Percentiles rank a stretch among this genome's conserved stretches.
phyloP scores from a whole-genome alignment of 2,797 vertebrate genomes.

The Amblyraja radiata region DNA sequence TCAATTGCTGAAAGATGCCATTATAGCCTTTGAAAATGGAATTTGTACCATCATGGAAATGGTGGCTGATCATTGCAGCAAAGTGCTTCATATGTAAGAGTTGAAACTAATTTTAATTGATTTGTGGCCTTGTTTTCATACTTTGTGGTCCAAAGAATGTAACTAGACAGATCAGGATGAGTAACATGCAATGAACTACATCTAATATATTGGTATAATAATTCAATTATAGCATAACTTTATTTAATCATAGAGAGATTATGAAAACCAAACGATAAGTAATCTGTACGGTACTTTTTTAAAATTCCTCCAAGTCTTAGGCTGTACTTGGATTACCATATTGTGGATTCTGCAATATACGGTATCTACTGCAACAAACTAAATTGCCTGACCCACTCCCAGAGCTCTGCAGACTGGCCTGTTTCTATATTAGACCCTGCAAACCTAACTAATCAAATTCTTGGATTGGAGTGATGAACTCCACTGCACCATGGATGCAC shows the following conservation, averaged over 20 bases:
- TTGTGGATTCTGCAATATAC: not conserved
- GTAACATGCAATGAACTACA: not conserved
- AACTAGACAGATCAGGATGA: not conserved
- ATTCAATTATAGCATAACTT: not conserved
- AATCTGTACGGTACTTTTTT: not conserved
- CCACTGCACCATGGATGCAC: too few species aligned
- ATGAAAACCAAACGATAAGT: not conserved
- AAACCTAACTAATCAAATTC: too few species aligned
- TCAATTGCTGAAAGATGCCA: not conserved
- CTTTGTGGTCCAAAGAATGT: not conserved
- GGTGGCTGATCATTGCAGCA: too few species aligned
- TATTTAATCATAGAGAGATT: not conserved
- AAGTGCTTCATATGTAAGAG: not conserved
- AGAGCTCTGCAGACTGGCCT: too few species aligned
- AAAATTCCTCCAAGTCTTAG: not conserved
- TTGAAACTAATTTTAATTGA: not conserved
- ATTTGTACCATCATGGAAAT: not conserved
- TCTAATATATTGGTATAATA: not conserved
- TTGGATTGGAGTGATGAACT: too few species aligned
- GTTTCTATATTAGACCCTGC: too few species aligned
- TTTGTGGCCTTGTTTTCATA: not conserved
- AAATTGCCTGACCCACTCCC: too few species aligned
- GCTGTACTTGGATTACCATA: not conserved
- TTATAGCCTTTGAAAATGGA: not conserved
- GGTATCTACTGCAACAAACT: too few species aligned